phyloP scores from a whole-genome alignment of 2,888 invertebrate species.

The Lutraria lutraria region DNA sequence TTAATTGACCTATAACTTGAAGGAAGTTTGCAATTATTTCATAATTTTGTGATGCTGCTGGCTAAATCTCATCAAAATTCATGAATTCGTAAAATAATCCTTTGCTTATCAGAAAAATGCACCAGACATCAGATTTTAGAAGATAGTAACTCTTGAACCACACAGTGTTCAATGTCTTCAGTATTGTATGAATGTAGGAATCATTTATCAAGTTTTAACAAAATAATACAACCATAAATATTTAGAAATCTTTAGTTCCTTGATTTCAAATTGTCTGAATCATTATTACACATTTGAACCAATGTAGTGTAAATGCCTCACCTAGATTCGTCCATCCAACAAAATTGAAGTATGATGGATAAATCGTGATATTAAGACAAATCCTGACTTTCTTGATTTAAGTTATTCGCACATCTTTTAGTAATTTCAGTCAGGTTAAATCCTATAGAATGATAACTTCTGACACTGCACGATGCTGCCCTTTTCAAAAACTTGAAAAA shows the following conservation, averaged over 20 bases:
- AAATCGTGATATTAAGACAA: background rate
- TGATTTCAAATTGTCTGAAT: background rate
- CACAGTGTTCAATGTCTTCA: constrained; percentile 40
- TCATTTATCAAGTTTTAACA: no score
- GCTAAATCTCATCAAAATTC: no score
- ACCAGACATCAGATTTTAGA: background rate
- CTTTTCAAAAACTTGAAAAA: constrained; percentile 27
- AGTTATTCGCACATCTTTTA: background rate
- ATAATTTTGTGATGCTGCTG: no score
- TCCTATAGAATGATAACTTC: background rate
- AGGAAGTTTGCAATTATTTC: no score
- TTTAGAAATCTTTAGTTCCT: background rate
- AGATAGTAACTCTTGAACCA: constrained; percentile 21
- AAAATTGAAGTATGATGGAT: background rate
- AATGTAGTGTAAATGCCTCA: constrained; percentile 43
- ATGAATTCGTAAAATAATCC: no score
- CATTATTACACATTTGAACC: constrained; percentile 26
- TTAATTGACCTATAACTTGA: no score
- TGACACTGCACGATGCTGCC: background rate
- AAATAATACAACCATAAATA: no score
- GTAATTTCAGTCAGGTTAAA: background rate
- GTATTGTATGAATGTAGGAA: background rate
- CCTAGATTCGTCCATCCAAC: constrained; percentile 16
- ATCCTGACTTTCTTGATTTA: background rate
- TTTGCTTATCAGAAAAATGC: no score